Conservation (phyloP, 2,113 vertebrate species). For the Menura novaehollandiae region DNA sequence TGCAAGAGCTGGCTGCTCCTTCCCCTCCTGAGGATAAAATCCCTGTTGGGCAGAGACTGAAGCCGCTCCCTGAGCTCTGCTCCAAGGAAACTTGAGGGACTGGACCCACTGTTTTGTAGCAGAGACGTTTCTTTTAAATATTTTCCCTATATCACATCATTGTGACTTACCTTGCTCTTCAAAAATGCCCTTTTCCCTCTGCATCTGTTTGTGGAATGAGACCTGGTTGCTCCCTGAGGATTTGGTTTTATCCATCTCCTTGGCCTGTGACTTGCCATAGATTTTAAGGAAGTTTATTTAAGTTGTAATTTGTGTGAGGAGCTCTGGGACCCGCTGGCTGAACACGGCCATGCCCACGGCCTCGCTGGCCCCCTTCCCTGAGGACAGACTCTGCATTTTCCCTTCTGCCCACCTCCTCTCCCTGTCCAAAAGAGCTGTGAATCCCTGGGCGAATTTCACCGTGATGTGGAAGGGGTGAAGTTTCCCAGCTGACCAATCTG, state of each 20-base stretch:
- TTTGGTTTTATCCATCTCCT: not conserved
- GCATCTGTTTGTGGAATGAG: not conserved
- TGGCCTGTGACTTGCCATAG: not conserved
- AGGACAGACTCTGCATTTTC: not conserved
- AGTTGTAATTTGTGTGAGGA: not conserved
- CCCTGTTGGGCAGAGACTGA: not conserved
- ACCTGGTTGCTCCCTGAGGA: not conserved
- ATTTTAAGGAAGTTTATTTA: not conserved
- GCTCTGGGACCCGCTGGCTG: not conserved
- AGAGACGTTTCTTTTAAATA: not conserved
- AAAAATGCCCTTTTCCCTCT: not conserved
- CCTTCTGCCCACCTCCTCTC: not conserved
- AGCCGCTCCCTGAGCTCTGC: not conserved
- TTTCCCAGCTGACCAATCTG: not conserved
- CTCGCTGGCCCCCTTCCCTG: rapidly evolving
- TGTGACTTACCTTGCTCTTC: not conserved
- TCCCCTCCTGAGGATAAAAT: not conserved
- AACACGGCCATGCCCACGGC: not conserved
- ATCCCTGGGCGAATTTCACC: not conserved
- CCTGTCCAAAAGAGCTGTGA: not conserved
- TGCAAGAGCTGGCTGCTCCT: not conserved
- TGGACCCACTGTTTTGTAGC: not conserved
- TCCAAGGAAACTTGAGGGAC: not conserved
- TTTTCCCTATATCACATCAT: not conserved
- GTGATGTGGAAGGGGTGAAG: not conserved